Conservation (phyloP, 2,797 vertebrate genomes). For the Margarornis squamiger region DNA sequence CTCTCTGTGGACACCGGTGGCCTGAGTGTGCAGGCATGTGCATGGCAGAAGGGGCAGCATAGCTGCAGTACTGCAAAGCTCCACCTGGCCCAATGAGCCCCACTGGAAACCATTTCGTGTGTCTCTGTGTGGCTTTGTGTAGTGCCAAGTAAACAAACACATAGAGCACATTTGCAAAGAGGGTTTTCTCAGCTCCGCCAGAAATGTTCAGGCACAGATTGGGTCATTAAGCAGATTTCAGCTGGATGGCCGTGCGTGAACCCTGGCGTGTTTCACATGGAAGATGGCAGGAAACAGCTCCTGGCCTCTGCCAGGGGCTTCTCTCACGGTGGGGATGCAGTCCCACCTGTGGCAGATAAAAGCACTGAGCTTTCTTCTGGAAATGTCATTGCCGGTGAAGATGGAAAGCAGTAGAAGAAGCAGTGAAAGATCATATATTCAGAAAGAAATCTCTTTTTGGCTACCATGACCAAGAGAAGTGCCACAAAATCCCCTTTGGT, state of each 20-base stretch:
- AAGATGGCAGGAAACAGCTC: not conserved
- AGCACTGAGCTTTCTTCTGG: not conserved
- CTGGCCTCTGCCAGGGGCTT: not conserved
- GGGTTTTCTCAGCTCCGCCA: not conserved
- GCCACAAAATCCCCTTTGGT: not conserved
- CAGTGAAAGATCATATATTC: not conserved
- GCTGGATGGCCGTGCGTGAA: not conserved
- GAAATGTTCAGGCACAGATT: not conserved
- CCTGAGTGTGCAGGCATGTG: not conserved
- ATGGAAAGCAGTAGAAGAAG: not conserved
- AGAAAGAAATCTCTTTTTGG: not conserved
- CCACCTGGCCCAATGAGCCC: not conserved
- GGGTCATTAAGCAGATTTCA: constrained; percentile 34
- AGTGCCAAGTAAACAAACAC: constrained; percentile 18
- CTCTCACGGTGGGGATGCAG: not conserved
- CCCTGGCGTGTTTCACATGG: not conserved
- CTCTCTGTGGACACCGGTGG: rapidly evolving
- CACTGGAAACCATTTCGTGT: not conserved
- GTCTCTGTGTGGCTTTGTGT: not conserved
- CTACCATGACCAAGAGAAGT: not conserved
- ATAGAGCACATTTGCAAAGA: not conserved
- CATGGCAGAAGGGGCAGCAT: not conserved
- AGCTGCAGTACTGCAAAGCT: not conserved
- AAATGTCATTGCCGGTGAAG: not conserved
- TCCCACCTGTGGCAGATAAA: not conserved